phyloP scores from a whole-genome alignment of 2,888 invertebrate genomes.

The Xestoiulus laeticollis region DNA sequence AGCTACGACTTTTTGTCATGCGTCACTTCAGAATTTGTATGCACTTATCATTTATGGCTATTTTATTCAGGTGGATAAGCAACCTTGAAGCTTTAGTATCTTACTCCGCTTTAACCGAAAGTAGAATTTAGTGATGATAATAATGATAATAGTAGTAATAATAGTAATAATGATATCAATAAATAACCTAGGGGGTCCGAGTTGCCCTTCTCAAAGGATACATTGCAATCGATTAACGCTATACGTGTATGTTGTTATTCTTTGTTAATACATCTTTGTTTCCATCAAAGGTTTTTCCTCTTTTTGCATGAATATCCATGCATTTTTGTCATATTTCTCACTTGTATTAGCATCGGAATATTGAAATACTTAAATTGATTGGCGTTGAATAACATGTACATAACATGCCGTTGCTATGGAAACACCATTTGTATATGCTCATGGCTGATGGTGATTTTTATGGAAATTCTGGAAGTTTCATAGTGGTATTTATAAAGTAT shows the following conservation, averaged over 20 bases:
- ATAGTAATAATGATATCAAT: not conserved
- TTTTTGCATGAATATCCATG: too few relatives aligned
- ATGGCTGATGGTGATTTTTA: not conserved
- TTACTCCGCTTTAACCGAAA: not conserved
- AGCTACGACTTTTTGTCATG: not conserved
- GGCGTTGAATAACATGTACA: not conserved
- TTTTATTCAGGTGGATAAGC: not conserved
- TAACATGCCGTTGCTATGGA: not conserved
- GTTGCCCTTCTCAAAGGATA: not conserved
- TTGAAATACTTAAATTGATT: too few relatives aligned
- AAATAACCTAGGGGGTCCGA: not conserved
- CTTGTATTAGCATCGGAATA: too few relatives aligned
- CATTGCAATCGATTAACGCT: not conserved
- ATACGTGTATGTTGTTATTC: too few relatives aligned
- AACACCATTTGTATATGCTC: not conserved
- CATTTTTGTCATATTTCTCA: too few relatives aligned
- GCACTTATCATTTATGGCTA: not conserved
- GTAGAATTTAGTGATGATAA: not conserved
- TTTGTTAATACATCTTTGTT: too few relatives aligned
- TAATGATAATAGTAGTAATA: not conserved
- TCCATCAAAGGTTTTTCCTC: too few relatives aligned
- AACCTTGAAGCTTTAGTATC: not conserved
- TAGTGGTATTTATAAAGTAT: not conserved
- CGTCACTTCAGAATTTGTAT: not conserved
- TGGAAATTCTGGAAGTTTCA: not conserved